phyloP scores from a whole-genome alignment of 2,113 vertebrate genomes.

The Kobus ellipsiprymnus region DNA sequence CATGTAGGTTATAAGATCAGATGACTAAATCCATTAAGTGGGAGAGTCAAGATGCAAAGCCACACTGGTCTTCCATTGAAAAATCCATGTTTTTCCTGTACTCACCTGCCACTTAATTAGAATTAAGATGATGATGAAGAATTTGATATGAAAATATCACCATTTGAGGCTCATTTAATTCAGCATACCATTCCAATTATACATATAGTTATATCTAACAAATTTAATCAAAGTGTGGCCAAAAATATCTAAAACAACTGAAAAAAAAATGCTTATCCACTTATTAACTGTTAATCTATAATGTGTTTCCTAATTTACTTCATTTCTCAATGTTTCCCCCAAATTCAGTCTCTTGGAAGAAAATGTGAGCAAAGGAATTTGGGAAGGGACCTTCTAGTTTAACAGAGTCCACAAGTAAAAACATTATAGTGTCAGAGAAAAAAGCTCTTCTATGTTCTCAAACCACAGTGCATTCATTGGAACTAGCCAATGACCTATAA shows the following conservation, averaged over 20 bases:
- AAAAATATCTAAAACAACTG: neutral
- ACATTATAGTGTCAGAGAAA: neutral
- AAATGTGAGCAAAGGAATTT: neutral
- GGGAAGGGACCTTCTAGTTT: neutral
- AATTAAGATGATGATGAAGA: slow-evolving; percentile 9
- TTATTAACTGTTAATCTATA: neutral
- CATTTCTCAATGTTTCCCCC: neutral
- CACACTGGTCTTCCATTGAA: neutral
- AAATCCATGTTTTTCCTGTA: neutral
- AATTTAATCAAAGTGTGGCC: neutral
- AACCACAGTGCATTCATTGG: neutral
- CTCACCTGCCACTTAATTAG: neutral
- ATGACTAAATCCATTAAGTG: neutral
- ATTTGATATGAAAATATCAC: neutral
- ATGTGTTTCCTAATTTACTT: neutral
- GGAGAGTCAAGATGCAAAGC: neutral
- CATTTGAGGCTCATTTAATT: neutral
- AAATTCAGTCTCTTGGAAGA: neutral
- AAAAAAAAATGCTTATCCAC: neutral
- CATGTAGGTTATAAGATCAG: neutral
- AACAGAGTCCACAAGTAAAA: neutral
- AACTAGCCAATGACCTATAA: neutral
- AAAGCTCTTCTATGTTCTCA: neutral
- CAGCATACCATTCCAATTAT: neutral
- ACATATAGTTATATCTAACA: slow-evolving; percentile 4